Evolutionary conservation across 2,888 invertebrate genomes (phyloP), one percentile per base, ranked within the genome.

Genomic region (Mesodorylaimus sp.): DNA sequence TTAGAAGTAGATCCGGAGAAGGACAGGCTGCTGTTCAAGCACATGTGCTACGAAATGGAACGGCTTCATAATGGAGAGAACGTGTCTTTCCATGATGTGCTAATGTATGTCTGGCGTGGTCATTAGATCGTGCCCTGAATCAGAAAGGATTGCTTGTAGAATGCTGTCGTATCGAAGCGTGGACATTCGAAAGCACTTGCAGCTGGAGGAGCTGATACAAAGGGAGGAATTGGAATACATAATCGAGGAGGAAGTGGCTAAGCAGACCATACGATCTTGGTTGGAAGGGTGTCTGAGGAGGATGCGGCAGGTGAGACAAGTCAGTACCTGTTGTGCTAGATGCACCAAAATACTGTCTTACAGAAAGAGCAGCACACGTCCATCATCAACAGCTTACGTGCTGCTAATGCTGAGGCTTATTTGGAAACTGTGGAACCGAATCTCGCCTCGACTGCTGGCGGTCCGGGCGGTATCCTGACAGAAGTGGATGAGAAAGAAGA

Each of bases 21-120:
- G 66, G 97, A 97, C 69, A 76, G 93, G 2, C 73, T 95, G 27
- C 74, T 99, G 16, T 97, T 97, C 70, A 97, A 97, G 66, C 95
- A 99, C 69, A 97, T 99, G 97, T 95, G 95, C 67, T 95, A 95
- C 63, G 97, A 99, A 69, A 75, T 99, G 55, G 95, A 99, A 66
- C 76, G 88, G 55, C 73, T 97, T 3, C 91, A 97, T 66, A 93
- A 93, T 67, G 93, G 93, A 1, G 91, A 91, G 70, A 91, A 99
- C 69, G 95, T 99, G 24, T 95, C 95, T 2, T 99, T 99, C 69
- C 97, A 99, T 66, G 97, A 99, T 71, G 95, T 99, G 48, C 82
- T 99, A 57, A 95, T 91, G 93, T 91, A 70, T 70, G 74, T n/a
- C n/a, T n/a, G n/a, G n/a, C n/a, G n/a, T n/a, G n/a, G n/a, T n/a